These are phyloP conservation scores for Megathymus violae DNA, from an alignment of 1,140 invertebrate species.

Conservation along the genomic window DNA sequence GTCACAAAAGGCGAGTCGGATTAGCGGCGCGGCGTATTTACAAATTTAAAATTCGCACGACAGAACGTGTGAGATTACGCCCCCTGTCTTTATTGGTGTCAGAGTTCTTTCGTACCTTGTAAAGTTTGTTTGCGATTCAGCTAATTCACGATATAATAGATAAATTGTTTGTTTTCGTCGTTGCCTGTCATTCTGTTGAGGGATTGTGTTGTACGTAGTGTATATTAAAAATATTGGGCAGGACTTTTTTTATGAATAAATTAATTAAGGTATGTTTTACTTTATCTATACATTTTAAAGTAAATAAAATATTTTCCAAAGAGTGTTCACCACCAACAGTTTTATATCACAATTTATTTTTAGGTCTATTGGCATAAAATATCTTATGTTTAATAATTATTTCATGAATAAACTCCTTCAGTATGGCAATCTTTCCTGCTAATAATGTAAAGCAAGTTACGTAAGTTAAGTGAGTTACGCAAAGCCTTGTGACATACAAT, in stretches of 20 bases:
- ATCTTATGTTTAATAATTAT: no score
- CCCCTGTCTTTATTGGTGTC: constrained; percentile 65
- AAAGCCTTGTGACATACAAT: no score
- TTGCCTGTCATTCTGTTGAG: constrained; percentile 10
- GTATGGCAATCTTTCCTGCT: no score
- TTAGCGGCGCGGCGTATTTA: constrained; percentile 65
- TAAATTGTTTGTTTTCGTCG: constrained; percentile 43
- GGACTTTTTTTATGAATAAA: constrained; percentile 10
- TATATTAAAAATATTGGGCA: constrained; percentile 17
- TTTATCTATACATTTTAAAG: no score
- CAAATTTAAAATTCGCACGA: constrained; percentile 69
- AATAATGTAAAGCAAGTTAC: no score
- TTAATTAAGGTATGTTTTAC: constrained; percentile 4
- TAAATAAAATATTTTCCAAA: no score
- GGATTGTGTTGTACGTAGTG: neutral
- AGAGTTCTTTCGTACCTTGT: constrained; percentile 50
- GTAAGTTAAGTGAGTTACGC: no score
- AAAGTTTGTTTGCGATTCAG: constrained; percentile 52
- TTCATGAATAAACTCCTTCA: no score
- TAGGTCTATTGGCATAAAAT: no score
- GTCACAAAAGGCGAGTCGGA: constrained; percentile 66
- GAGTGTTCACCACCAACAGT: no score
- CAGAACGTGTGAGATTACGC: constrained; percentile 65
- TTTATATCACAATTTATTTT: no score
- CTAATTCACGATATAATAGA: constrained; percentile 32